A percentile compares a stretch with the other conserved stretches of the same genome.
Conservation (phyloP, 2,113 vertebrate species). For the Clarias macrocephalus region DNA sequence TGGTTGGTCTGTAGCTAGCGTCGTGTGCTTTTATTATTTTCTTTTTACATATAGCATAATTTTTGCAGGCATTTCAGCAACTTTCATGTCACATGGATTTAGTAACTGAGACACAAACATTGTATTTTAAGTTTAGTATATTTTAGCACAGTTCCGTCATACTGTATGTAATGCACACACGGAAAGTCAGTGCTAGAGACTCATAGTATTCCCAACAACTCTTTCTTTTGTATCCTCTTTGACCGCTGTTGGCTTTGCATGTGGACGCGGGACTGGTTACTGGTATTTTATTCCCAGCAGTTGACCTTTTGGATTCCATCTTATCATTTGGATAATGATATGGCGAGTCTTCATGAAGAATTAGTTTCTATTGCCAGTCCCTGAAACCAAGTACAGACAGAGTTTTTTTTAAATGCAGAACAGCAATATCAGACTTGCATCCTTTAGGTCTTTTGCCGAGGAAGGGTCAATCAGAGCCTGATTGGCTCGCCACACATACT, state of each 20-base stretch:
- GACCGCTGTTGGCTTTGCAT: background rate
- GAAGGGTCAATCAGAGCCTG: too few relatives aligned
- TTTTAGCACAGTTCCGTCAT: background rate
- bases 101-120: background rate
- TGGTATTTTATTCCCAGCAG: background rate
- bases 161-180: background rate
- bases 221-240: background rate
- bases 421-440: too few relatives aligned
- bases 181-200: background rate
- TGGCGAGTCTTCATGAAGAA: background rate
- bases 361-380: background rate
- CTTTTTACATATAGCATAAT: background rate
- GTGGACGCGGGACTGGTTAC: background rate
- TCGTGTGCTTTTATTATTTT: too few relatives aligned
- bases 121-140: background rate
- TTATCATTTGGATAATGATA: background rate
- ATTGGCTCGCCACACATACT: too few relatives aligned
- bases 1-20: constrained; percentile 28
- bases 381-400: background rate
- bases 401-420: background rate
- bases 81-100: background rate
- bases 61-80: background rate
- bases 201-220: background rate
- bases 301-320: background rate
- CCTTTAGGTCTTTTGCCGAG: too few relatives aligned